Evolutionary conservation across 2,113 vertebrate species (phyloP).

Genomic region (Salvelinus fontinalis): DNA sequence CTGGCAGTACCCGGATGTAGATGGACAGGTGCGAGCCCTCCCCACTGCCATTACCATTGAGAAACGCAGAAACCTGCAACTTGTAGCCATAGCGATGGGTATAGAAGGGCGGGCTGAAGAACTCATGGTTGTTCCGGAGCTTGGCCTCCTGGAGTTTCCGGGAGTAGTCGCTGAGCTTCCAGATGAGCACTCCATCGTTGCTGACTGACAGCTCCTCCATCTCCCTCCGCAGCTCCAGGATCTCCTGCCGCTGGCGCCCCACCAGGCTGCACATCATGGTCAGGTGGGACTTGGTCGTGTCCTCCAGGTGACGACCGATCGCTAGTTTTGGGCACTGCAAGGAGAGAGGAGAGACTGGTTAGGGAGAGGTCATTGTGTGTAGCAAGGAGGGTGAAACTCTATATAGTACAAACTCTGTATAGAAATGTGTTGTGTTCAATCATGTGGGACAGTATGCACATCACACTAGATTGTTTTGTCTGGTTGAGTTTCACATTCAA

Average conservation of each 20-base stretch:
- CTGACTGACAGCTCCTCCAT: slow-evolving; percentile 94
- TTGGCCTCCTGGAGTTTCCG: slow-evolving; percentile 96
- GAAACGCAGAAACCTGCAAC: slow-evolving; percentile 95
- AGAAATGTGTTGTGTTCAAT: not conserved
- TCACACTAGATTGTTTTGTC: not conserved
- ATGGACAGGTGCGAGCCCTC: slow-evolving; percentile 95
- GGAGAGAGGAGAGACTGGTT: slow-evolving; percentile 3
- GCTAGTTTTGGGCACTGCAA: slow-evolving; percentile 94
- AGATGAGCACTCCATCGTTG: slow-evolving; percentile 92
- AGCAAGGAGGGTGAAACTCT: not conserved
- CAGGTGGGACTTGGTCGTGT: slow-evolving; percentile 90
- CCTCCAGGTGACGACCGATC: slow-evolving; percentile 91
- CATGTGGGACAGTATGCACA: not conserved
- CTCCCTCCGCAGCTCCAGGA: slow-evolving; percentile 89
- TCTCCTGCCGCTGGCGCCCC: slow-evolving; percentile 92
- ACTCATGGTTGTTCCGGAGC: slow-evolving; percentile 92
- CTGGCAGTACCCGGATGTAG: slow-evolving; percentile 93
- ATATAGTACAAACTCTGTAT: not conserved
- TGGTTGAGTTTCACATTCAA: not conserved
- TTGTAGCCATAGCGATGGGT: slow-evolving; percentile 97
- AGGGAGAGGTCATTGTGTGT: not conserved
- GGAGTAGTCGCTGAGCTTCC: slow-evolving; percentile 92
- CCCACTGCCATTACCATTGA: slow-evolving; percentile 95
- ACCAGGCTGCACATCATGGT: slow-evolving; percentile 96
- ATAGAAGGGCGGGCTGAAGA: slow-evolving; percentile 97